Conservation (phyloP, 1,140 invertebrate species). For the Olivierus martensii region DNA sequence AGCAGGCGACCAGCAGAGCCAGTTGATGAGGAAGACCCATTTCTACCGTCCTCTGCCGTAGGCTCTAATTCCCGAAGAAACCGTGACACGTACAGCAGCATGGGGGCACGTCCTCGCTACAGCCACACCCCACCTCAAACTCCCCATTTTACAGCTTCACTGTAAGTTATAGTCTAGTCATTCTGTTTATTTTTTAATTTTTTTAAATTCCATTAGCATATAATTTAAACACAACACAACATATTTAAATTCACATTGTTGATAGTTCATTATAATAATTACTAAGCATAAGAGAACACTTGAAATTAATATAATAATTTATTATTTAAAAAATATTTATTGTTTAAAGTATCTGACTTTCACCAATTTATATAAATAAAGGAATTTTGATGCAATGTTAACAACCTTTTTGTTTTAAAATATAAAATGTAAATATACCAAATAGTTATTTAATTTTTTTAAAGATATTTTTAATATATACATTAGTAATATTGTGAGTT, state of each 20-base stretch:
- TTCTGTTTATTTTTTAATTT: conserved; percentile 1
- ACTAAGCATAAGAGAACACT: no score
- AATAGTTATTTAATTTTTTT: no score
- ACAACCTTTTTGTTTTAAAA: no score
- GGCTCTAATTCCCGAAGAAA: conserved; percentile 35
- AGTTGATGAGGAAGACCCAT: conserved; percentile 57
- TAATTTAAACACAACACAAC: neutral
- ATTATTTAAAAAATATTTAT: neutral
- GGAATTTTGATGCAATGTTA: no score
- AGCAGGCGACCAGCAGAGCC: conserved; percentile 34
- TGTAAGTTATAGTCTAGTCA: conserved; percentile 26
- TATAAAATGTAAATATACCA: no score
- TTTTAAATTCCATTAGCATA: conserved; percentile 3
- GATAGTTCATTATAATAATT: no score
- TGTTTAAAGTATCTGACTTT: neutral
- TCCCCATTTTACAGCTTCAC: conserved; percentile 33
- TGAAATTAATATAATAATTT: neutral
- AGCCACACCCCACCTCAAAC: conserved; percentile 36
- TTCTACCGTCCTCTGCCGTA: conserved; percentile 35
- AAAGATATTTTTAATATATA: no score
- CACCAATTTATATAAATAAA: no score
- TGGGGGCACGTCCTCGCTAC: conserved; percentile 26
- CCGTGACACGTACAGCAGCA: conserved; percentile 45
- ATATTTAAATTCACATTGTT: neutral
- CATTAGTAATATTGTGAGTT: no score